Conservation (phyloP, 1,140 invertebrate species). For the Antheraea mylitta region DNA sequence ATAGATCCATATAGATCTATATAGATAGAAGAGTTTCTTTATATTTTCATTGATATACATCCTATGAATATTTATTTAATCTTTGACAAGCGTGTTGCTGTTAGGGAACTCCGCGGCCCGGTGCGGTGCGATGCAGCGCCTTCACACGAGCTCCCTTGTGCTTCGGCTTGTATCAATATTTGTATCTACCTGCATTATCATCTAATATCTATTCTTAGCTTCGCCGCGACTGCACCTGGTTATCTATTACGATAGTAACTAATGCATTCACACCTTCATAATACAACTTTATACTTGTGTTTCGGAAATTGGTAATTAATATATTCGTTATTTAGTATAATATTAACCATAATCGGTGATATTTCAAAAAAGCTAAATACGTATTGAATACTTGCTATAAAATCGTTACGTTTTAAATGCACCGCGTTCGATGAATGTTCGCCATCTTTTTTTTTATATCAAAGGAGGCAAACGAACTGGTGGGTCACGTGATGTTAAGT, state of each 20-base stretch:
- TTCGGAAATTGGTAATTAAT: background rate
- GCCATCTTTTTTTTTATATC: too few species aligned
- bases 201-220: constrained; percentile 13
- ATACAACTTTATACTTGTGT: background rate
- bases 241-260: background rate
- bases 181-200: constrained; percentile 30
- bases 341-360: too few species aligned
- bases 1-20: too few species aligned
- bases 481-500: too few species aligned
- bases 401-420: too few species aligned
- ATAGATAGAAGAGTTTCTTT: too few species aligned
- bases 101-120: background rate
- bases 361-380: too few species aligned
- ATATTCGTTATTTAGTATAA: too few species aligned
- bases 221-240: constrained; percentile 9
- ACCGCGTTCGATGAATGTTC: too few species aligned
- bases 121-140: too few species aligned
- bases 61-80: background rate
- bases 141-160: constrained; percentile 22
- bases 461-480: too few species aligned
- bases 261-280: background rate
- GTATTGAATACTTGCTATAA: too few species aligned
- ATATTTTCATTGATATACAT: background rate
- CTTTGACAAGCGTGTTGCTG: background rate
- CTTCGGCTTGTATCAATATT: constrained; percentile 25